phyloP scores from a whole-genome alignment of 2,113 vertebrate genomes.

The Chroicocephalus ridibundus region DNA sequence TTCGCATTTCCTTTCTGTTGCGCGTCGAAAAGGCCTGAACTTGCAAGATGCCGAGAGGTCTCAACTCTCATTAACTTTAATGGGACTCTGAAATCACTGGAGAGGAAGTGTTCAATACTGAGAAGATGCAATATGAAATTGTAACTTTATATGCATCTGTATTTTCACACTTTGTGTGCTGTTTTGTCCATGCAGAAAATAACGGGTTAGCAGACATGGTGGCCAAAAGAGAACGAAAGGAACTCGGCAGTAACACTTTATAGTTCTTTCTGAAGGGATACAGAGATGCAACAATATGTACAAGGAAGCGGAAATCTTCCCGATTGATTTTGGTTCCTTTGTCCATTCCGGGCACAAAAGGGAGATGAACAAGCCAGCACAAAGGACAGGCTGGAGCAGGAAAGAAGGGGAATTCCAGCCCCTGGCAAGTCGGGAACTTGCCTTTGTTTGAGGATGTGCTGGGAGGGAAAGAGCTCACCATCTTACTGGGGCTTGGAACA shows the following conservation, averaged over 20 bases:
- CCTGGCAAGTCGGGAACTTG: neutral
- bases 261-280: neutral
- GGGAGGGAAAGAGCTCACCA: neutral
- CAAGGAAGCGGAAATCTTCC: neutral
- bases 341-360: neutral
- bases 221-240: neutral
- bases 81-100: conserved; percentile 48
- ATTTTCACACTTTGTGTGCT: neutral
- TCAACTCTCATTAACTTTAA: conserved; percentile 67
- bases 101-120: conserved; percentile 64
- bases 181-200: neutral
- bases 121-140: conserved; percentile 35
- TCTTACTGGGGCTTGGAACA: neutral
- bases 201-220: neutral
- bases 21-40: conserved; percentile 47
- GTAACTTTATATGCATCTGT: neutral
- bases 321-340: neutral
- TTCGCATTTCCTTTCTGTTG: conserved; percentile 40
- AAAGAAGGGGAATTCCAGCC: neutral
- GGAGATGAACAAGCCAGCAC: neutral
- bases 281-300: neutral
- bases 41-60: conserved; percentile 56
- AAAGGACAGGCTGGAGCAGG: neutral
- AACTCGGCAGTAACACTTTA: neutral
- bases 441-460: neutral